Conservation (phyloP, 2,113 vertebrate genomes). For the Ailuropoda melanoleuca region DNA sequence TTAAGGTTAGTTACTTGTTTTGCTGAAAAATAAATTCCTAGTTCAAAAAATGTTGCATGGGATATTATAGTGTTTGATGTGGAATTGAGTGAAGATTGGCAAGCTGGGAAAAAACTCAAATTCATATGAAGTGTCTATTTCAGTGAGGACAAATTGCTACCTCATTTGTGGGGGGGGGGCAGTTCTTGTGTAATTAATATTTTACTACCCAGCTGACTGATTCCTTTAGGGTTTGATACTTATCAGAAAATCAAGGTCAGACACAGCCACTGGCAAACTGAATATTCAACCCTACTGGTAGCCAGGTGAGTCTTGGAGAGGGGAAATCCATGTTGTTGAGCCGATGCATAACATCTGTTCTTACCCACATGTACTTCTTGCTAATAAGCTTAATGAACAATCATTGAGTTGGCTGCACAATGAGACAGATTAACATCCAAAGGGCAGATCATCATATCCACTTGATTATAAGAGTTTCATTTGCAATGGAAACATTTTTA, state of each 20-base stretch:
- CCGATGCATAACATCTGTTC: not conserved
- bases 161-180: not conserved
- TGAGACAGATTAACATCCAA: not conserved
- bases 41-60: not conserved
- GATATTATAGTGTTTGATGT: not conserved
- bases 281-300: not conserved
- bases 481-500: not conserved
- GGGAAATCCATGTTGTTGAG: not conserved
- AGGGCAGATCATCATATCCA: not conserved
- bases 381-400: not conserved
- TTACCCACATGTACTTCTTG: not conserved
- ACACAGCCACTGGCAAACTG: not conserved
- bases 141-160: conserved; percentile 34
- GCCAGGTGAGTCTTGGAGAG: not conserved
- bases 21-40: conserved; percentile 33
- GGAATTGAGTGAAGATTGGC: not conserved
- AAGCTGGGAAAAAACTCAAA: conserved; percentile 35
- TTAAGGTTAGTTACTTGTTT: not conserved
- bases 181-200: conserved; percentile 14
- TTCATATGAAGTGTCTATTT: not conserved
- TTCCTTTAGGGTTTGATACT: not conserved
- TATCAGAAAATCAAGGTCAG: not conserved
- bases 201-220: not conserved
- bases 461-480: not conserved
- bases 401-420: not conserved